Evolutionary conservation across 2,888 invertebrate species (phyloP).

Genomic region (Chouioia cunea): DNA sequence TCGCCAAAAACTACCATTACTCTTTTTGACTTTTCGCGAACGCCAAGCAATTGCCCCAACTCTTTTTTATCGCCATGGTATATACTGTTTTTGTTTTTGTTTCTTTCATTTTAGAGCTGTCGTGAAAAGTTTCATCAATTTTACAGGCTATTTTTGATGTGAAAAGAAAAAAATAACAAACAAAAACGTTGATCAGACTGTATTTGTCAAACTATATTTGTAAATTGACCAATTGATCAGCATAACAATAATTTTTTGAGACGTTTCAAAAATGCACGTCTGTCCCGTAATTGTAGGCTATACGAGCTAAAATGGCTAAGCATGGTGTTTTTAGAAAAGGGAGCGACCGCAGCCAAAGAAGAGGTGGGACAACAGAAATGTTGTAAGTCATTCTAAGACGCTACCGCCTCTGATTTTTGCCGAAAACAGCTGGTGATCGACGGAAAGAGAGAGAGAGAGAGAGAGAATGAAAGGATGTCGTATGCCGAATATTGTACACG

Average conservation of each 20-base stretch:
- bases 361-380: conserved; percentile 4
- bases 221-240: too few species aligned
- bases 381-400: conserved; percentile 24
- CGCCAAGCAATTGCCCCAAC: too few species aligned
- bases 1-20: not conserved
- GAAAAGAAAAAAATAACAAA: not conserved
- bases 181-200: too few species aligned
- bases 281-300: conserved; percentile 24
- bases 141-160: conserved; percentile 1
- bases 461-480: conserved; percentile 14
- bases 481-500: not conserved
- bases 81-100: conserved; percentile 2
- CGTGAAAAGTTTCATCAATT: not conserved
- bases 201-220: too few species aligned
- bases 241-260: not conserved
- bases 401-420: conserved; percentile 28
- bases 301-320: too few species aligned
- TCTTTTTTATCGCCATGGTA: not conserved
- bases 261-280: not conserved
- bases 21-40: too few species aligned
- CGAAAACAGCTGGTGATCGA: conserved; percentile 32
- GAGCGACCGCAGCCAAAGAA: not conserved
- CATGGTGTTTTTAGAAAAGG: not conserved
- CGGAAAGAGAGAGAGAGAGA: not conserved
- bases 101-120: conserved; percentile 18